Evolutionary conservation across 2,888 invertebrate species (phyloP), one percentile per base, ranked within the genome.

Genomic region (Pasiphila rectangulata): DNA sequence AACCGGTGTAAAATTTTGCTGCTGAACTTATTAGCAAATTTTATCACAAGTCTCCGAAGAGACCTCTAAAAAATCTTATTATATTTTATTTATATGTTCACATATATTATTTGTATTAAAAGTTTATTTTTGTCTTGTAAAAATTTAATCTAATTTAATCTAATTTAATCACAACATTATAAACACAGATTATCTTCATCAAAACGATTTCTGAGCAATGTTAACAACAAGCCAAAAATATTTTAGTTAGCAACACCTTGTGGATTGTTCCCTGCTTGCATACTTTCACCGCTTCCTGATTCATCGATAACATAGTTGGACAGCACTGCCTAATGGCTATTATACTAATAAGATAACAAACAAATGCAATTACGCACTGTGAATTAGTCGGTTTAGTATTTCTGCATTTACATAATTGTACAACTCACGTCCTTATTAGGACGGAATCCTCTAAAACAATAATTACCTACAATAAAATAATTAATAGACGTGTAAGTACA

Each of bases 281-380:
- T 84, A 85, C 86, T 87, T 87, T 85, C 86, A 83, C 86, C 81
- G 63, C 72, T 79, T 79, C 75, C 76, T 72, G 75, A 76, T 76
- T 29, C 61, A 73, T 72, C 72, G 74, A 75, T 74, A 73, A 69
- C 72, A 64, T 61, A 56, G 67, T 62, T 57, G 61, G 55, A 57
- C 66, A 56, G 65, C 39, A 24, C 62, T 59, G 56, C 34, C 61
- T 61, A 55, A 51, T n/a, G 46, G 21, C 27, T 12, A 23, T 32
- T 20, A 32, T 29, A 47, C 61, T 53, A 61, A 57, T 59, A 52
- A 29, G 32, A 32, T 34, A 34, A 25, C 34, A 42, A 34, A 35
- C 16, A 23, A 27, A 19, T 34, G 9, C 42, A 42, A 19, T 34
- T 34, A 42, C 21, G 29, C 23, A 25, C 37, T 10, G n/a, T n/a